Conservation (phyloP, 2,113 vertebrate species). For the Heterochromis multidens region DNA sequence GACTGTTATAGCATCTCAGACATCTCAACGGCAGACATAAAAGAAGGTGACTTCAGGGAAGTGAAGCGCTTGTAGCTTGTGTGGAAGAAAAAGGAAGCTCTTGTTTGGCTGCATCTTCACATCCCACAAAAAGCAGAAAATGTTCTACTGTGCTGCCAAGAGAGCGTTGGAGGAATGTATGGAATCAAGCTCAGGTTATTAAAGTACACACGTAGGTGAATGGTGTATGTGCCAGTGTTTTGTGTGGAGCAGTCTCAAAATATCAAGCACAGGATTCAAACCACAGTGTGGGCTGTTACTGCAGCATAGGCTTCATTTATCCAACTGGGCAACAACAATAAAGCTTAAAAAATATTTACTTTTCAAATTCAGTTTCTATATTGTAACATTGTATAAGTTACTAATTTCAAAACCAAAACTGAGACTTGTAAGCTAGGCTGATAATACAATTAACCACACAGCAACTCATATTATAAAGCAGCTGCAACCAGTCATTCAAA, state of each 20-base stretch:
- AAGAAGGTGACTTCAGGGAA: background rate
- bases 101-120: slow-evolving; percentile 7
- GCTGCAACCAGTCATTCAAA: no score
- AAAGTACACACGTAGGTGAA: slow-evolving; percentile 32
- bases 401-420: background rate
- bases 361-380: rapidly evolving
- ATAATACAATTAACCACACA: background rate
- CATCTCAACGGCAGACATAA: background rate
- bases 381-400: background rate
- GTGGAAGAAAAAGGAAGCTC: background rate
- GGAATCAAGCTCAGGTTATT: slow-evolving; percentile 20
- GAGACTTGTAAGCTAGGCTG: background rate
- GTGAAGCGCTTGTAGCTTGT: background rate
- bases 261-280: slow-evolving; percentile 1
- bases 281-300: background rate
- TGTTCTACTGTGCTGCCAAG: slow-evolving; percentile 34
- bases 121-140: slow-evolving; percentile 32
- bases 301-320: background rate
- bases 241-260: slow-evolving; percentile 14
- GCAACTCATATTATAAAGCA: no score
- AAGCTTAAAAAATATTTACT: background rate
- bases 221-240: background rate
- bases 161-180: slow-evolving; percentile 37
- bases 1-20: background rate
- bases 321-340: background rate